phyloP scores from a whole-genome alignment of 1,140 invertebrate genomes.

The Hyposmocoma kahamanoa region DNA sequence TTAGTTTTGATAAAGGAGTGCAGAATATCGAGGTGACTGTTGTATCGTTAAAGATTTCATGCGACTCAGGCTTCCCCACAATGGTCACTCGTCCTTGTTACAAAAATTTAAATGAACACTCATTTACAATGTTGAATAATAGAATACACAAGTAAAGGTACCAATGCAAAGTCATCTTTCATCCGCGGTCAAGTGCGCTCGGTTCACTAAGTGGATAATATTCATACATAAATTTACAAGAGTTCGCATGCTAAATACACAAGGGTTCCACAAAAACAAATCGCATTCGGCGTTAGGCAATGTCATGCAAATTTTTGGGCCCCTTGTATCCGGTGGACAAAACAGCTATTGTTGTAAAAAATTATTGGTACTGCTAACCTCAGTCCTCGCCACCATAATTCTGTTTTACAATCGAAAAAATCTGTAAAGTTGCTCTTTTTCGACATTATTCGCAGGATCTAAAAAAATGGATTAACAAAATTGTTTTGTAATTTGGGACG shows the following conservation, averaged over 20 bases:
- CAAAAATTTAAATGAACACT: no score
- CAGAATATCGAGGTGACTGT: no score
- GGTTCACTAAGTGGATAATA: constrained; percentile 18
- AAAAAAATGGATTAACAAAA: neutral
- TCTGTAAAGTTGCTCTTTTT: constrained; percentile 14
- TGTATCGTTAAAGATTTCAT: no score
- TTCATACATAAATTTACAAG: constrained; percentile 38
- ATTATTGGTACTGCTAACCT: constrained; percentile 51
- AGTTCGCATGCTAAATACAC: neutral
- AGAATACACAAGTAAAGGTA: no score
- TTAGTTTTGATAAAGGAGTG: no score
- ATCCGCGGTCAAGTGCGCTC: neutral
- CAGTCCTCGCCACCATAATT: constrained; percentile 30
- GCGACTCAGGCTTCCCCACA: no score
- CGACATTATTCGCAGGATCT: constrained; percentile 18
- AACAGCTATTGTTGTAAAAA: constrained; percentile 59
- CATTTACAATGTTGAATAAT: no score
- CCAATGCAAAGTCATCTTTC: no score
- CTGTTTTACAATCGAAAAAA: constrained; percentile 23
- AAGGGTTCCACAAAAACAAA: constrained; percentile 45
- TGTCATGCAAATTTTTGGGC: constrained; percentile 60
- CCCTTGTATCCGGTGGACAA: constrained; percentile 38
- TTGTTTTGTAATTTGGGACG: neutral
- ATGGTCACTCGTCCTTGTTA: no score
- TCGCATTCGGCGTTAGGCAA: constrained; percentile 45